A percentile compares a stretch with the other conserved stretches of the same genome.
phyloP scores from a whole-genome alignment of 2,888 invertebrate species.

The Harpagoxenus sublaevis region DNA sequence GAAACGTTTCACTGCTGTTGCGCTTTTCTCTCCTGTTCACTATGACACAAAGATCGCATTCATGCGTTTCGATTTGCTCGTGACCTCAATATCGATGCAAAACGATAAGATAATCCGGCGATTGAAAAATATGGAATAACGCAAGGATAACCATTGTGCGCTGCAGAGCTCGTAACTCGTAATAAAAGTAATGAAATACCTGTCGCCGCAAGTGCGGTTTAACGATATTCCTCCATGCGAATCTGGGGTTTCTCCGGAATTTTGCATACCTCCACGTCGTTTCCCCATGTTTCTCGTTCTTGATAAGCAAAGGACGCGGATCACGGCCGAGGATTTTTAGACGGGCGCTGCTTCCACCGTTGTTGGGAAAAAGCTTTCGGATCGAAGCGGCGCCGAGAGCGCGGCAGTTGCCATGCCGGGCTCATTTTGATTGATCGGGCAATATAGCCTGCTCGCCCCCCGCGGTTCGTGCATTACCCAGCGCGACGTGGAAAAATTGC shows the following conservation, averaged over 20 bases:
- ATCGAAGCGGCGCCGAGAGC: slow-evolving; percentile 62
- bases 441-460: slow-evolving; percentile 85
- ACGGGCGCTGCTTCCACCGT: slow-evolving; percentile 34
- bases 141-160: not conserved
- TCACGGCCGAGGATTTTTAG: slow-evolving; percentile 72
- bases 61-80: not conserved
- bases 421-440: slow-evolving; percentile 85
- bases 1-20: not conserved
- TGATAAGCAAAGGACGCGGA: slow-evolving; percentile 62
- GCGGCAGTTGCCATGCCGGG: slow-evolving; percentile 78
- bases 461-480: slow-evolving; percentile 84
- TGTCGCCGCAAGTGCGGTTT: slow-evolving; percentile 56
- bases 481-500: slow-evolving; percentile 85
- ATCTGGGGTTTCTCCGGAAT: slow-evolving; percentile 5
- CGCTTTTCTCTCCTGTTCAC: not conserved
- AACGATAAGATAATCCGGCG: not conserved
- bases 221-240: slow-evolving; percentile 54
- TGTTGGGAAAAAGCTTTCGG: slow-evolving; percentile 71
- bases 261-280: not conserved
- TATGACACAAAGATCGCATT: not conserved
- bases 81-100: not conserved
- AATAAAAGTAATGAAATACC: slow-evolving; percentile 65
- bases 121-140: slow-evolving; percentile 65
- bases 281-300: slow-evolving; percentile 48
- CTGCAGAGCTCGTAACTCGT: not conserved